These are phyloP conservation scores for Tholera decimalis DNA, from an alignment of 2,888 invertebrate species.

Conservation along the genomic window DNA sequence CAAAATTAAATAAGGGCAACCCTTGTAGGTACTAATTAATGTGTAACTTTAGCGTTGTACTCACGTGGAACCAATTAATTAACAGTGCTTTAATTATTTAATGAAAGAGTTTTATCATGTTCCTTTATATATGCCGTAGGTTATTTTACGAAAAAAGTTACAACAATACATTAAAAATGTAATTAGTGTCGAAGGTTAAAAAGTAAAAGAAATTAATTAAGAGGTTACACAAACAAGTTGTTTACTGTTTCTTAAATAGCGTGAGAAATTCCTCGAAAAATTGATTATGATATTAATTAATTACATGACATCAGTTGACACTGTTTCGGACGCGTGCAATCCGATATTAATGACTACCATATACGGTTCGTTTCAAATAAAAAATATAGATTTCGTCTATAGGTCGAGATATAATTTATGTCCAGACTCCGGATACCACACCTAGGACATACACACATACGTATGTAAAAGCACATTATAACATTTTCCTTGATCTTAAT, in stretches of 20 bases:
- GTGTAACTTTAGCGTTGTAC: background rate
- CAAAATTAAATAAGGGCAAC: background rate
- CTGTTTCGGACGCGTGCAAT: conserved; percentile 48
- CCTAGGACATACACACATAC: conserved; percentile 49
- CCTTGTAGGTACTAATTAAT: background rate
- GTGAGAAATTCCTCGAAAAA: conserved; percentile 11
- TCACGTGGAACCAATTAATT: background rate
- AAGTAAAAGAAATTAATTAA: conserved; percentile 44
- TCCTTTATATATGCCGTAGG: background rate
- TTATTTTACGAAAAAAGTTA: conserved; percentile 7
- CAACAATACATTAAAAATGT: conserved; percentile 39
- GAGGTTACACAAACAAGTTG: conserved; percentile 15
- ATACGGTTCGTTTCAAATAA: conserved; percentile 51
- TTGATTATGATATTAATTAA: conserved; percentile 50
- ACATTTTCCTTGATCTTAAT: conserved; percentile 66
- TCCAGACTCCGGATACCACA: conserved; percentile 65
- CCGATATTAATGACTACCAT: conserved; percentile 55
- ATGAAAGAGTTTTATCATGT: background rate
- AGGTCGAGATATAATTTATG: conserved; percentile 51
- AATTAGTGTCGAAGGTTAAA: conserved; percentile 34
- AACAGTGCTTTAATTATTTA: background rate
- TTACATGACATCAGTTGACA: conserved; percentile 40
- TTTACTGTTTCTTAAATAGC: conserved; percentile 19
- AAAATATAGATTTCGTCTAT: conserved; percentile 52
- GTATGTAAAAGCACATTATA: conserved; percentile 42